Base-by-base conservation (phyloP, 2,888 invertebrate genomes). In the Brenthis hecate region DNA sequence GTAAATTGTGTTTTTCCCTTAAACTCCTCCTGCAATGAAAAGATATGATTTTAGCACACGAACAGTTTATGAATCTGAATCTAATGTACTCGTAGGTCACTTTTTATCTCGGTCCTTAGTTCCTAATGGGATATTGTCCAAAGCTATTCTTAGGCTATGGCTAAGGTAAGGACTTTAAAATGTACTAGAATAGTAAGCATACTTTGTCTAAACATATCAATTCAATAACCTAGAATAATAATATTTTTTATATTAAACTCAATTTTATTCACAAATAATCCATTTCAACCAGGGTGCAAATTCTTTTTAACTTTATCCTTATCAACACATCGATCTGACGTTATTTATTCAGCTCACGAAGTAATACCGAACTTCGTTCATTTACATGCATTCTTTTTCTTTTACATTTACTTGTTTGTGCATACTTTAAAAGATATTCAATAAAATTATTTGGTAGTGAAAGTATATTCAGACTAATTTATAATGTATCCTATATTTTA, bases 261-360 rank as follows among this genome's bases (percentile, higher is more conserved):
- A 16, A 60, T 50, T 60, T 50, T 60, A 28, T 14, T 13, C 50
- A 13, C 48, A 60, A 60, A 60, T 50, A 60, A 60, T 60, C 28
- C 48, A 60, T 16, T 66, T 5, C 54, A 55, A 54, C 13, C 53
- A 54, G n/a, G 85, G 85, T 85, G 81, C 75, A 78, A 74, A 85
- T 82, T 80, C 78, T 85, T 81, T 87, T 87, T 86, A 88, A 89
- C 82, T 86, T 87, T 86, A 81, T 83, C 79, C 85, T 89, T 89
- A 89, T 89, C 89, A 89, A 86, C 84, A 80, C 86, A 88, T 90
- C 87, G 87, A 91, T 88, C 88, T 86, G 79, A 74, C 80, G 80
- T 85, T 88, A 89, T 85, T 86, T 88, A 90, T 90, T 91, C 89
- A 86, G 81, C 81, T 86, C 90, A 89, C 88, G 88, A 77, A 80